Base-by-base conservation (phyloP, 2,888 invertebrate species). In the Protodeltote pygarga region DNA sequence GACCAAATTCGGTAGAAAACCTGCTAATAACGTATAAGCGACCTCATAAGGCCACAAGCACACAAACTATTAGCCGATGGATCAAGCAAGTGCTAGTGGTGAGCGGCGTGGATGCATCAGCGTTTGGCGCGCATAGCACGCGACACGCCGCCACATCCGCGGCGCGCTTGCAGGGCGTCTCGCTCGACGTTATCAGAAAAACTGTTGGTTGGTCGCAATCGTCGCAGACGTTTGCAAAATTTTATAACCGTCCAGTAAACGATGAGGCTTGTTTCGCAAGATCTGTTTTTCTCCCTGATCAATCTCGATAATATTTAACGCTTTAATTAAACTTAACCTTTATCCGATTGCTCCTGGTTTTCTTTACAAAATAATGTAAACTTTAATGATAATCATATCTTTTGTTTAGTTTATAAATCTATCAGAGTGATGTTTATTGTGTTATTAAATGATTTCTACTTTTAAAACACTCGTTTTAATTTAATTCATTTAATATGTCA, bases 1-100 rank as follows among this genome's bases (percentile, higher is more conserved):
- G 40, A 21, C 5, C 31, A 5, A 5, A 8, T 1, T 24, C 9
- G 2, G 13, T n/a, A 25, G 25, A 19, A 1, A 32, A 37, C 11
- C 27, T 58, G 0, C 15, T 53, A 3, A 16, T 50, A 1, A 31
- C 31, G 11, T 11, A 31, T 3, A 31, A 19, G 6, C 17, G 19
- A 8, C 31, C 31, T 3, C 6, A 31, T 19, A 31, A 31, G 2
- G 11, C 31, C 8, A 10, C 11, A 6, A 8, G 8, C 3, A 17
- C 31, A 8, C 31, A 31, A 17, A 19, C 31, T 6, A 31, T 31
- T 2, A 31, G 31, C 8, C 19, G 31, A 6, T 31, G 31, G 31
- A 31, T 31, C 0, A 31, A 31, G 8, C 19, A 31, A 8, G 11
- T 31, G 11, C 5, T 31, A 2, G 3, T 8, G 8, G 31, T 19